Percentiles rank a stretch among this genome's conserved stretches.
Evolutionary conservation across 2,113 vertebrate genomes (phyloP).

Genomic region (Cryptotis parvus): DNA sequence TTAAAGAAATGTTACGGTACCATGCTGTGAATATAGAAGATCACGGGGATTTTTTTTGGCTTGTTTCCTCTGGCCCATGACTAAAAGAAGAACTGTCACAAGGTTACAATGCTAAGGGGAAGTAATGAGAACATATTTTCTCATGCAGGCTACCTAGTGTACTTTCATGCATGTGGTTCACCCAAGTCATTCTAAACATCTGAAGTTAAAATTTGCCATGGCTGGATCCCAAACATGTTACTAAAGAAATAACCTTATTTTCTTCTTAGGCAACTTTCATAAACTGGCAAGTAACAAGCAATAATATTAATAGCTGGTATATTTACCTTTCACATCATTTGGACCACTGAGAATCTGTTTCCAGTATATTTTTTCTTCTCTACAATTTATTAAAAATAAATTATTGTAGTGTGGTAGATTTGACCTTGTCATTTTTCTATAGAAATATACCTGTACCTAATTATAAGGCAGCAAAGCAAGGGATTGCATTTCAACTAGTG

Average conservation of each 20-base stretch:
- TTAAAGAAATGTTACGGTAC: constrained; percentile 65
- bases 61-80: constrained; percentile 71
- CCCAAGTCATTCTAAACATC: constrained; percentile 39
- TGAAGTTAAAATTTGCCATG: constrained; percentile 48
- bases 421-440: neutral
- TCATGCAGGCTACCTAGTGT: constrained; percentile 39
- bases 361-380: constrained; percentile 15
- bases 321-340: neutral
- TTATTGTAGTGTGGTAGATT: too few relatives aligned
- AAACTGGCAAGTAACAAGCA: neutral
- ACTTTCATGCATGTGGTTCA: constrained; percentile 19
- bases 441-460: neutral
- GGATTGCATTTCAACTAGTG: neutral
- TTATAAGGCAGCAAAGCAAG: neutral
- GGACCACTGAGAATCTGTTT: neutral
- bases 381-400: neutral
- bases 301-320: neutral
- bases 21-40: constrained; percentile 75
- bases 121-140: constrained; percentile 79
- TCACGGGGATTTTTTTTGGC: constrained; percentile 68
- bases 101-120: constrained; percentile 65
- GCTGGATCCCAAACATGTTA: neutral
- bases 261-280: neutral
- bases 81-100: constrained; percentile 75
- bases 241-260: neutral